Evolutionary conservation across 2,113 vertebrate genomes (phyloP).

Genomic region (Pardalotus punctatus): DNA sequence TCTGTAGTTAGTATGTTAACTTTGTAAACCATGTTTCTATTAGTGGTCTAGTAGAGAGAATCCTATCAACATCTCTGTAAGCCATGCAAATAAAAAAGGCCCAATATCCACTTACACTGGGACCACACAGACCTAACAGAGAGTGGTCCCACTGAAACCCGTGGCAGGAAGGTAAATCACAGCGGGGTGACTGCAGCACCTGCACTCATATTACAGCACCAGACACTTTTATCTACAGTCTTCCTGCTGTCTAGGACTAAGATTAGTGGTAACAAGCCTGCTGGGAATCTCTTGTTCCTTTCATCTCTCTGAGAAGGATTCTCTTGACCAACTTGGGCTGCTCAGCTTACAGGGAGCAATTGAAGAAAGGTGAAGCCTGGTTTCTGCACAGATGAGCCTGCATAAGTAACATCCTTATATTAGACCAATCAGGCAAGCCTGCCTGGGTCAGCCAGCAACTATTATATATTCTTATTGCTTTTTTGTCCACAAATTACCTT

Average conservation of each 20-base stretch:
- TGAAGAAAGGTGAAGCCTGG: not conserved
- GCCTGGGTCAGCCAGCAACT: not conserved
- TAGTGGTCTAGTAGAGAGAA: not conserved
- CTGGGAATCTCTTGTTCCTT: not conserved
- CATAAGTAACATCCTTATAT: not conserved
- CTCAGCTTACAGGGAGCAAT: rapidly evolving
- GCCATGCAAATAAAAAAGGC: not conserved
- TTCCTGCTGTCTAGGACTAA: not conserved
- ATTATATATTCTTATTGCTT: not conserved
- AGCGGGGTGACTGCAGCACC: not conserved
- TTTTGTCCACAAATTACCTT: not conserved
- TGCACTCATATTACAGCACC: rapidly evolving
- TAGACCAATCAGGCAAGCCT: not conserved
- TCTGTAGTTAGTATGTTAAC: not conserved
- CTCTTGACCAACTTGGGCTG: not conserved
- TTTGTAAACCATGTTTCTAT: not conserved
- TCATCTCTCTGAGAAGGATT: not conserved
- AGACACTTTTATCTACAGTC: not conserved
- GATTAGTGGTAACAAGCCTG: not conserved
- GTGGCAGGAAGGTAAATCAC: not conserved
- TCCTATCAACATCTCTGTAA: not conserved
- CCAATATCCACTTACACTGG: not conserved
- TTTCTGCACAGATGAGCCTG: not conserved
- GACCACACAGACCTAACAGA: not conserved
- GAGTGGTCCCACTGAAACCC: not conserved